Percentiles rank a stretch among this genome's conserved stretches.
phyloP scores from a whole-genome alignment of 2,797 vertebrate genomes.

The Muraenolepis orangiensis region DNA sequence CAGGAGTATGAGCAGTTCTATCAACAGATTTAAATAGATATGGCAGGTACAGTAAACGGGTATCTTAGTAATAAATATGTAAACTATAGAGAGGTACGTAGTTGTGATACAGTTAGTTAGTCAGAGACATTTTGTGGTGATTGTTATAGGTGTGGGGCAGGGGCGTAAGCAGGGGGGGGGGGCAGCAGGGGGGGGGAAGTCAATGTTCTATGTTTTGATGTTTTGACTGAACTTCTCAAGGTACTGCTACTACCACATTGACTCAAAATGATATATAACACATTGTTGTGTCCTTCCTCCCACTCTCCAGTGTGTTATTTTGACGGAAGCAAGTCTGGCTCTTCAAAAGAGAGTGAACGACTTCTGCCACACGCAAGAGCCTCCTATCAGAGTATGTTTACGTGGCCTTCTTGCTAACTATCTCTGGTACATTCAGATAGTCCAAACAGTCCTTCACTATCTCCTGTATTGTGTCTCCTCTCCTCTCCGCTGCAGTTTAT shows the following conservation, averaged over 20 bases:
- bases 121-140: no score
- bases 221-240: not conserved
- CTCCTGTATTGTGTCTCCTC: not conserved
- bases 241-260: not conserved
- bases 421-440: not conserved
- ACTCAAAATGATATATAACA: not conserved
- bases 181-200: no score
- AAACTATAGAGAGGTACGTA: no score
- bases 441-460: not conserved
- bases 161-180: no score
- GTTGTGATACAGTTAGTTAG: no score
- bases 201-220: not conserved
- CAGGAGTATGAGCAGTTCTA: no score
- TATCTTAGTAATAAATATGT: no score
- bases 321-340: constrained; percentile 84
- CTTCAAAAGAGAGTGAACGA: constrained; percentile 88
- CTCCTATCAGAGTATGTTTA: constrained; percentile 87
- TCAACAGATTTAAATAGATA: no score
- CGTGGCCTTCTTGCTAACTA: not conserved
- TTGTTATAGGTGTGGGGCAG: no score
- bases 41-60: no score
- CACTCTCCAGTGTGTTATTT: constrained; percentile 84
- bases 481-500: constrained; percentile 78
- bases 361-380: constrained; percentile 87
- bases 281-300: constrained; percentile 12